Conservation (phyloP, 2,888 invertebrate genomes). For the Mantis religiosa region DNA sequence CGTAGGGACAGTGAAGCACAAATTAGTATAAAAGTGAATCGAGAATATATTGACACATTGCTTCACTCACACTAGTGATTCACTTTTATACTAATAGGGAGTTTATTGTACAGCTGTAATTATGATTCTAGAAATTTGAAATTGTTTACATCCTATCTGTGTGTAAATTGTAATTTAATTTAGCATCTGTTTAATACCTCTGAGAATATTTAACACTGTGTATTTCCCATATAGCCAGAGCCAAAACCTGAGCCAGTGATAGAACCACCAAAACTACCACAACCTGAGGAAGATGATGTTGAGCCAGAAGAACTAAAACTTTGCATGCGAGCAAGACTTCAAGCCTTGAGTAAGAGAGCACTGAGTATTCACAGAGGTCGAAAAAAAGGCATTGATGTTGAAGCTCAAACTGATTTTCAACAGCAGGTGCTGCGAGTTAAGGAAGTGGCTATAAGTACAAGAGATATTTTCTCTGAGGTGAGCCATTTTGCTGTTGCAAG, state of each 20-base stretch:
- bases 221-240: constrained; percentile 17
- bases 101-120: too few species aligned
- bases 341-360: constrained; percentile 57
- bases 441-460: constrained; percentile 46
- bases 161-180: too few species aligned
- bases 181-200: neutral
- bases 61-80: too few species aligned
- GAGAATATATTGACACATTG: too few species aligned
- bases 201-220: neutral
- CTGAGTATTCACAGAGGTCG: constrained; percentile 47
- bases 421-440: constrained; percentile 51
- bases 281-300: constrained; percentile 36
- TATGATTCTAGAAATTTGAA: too few species aligned
- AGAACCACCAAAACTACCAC: neutral
- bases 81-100: too few species aligned
- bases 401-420: constrained; percentile 54
- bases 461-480: neutral
- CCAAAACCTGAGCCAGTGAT: constrained; percentile 18
- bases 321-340: constrained; percentile 55
- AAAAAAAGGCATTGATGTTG: constrained; percentile 47
- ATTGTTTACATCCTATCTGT: too few species aligned
- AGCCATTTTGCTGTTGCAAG: neutral
- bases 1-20: too few species aligned
- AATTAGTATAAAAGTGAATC: too few species aligned
- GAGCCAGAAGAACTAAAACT: constrained; percentile 53